Base-by-base conservation (phyloP, 2,888 invertebrate genomes). In the Drosophila infuscata region DNA sequence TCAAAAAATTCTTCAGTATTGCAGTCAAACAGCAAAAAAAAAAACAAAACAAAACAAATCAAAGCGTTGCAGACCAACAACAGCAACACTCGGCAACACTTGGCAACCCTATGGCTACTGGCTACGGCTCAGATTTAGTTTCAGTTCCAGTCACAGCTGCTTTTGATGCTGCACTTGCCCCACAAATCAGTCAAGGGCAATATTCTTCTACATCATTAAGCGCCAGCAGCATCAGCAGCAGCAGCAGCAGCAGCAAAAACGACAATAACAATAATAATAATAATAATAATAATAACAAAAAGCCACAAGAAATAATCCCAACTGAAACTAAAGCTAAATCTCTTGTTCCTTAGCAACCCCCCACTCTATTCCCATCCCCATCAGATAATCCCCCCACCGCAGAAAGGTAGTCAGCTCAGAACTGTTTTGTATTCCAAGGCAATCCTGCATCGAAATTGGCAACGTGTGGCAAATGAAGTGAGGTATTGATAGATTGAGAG, bases 121-220 rank as follows among this genome's bases (percentile, higher is more conserved):
- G 17, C 6, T 3, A 25, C 15, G 53, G 35, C 25, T 17, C 17
- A 11, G 36, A 6, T 38, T 56, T 33, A 38, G 49, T 20, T 35
- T 36, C 48, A 33, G 41, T n/a, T 51, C 12, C 30, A 3, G 35
- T 17, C 33, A 5, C 49, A 32, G 41, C 30, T 49, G 58, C 54
- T 70, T 5, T 30, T 15, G 51, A 32, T 69, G 54, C 33, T 74
- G 74, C 82, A 66, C 52, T 66, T 59, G 46, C 53, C 43, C 41
- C 43, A 46, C 46, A 58, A 58, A 71, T 69, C 74, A 62, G 63
- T 84, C 83, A 87, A 83, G 87, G 82, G 62, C 73, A 77, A 87
- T 83, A 79, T 79, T 79, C 70, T 85, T 88, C 74, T 67, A 62
- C 83, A 85, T 85, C 88, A 88, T 88, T 85, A 88, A 73, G 75